Base-by-base conservation (phyloP, 2,888 invertebrate genomes). In the Platycnemis pennipes region DNA sequence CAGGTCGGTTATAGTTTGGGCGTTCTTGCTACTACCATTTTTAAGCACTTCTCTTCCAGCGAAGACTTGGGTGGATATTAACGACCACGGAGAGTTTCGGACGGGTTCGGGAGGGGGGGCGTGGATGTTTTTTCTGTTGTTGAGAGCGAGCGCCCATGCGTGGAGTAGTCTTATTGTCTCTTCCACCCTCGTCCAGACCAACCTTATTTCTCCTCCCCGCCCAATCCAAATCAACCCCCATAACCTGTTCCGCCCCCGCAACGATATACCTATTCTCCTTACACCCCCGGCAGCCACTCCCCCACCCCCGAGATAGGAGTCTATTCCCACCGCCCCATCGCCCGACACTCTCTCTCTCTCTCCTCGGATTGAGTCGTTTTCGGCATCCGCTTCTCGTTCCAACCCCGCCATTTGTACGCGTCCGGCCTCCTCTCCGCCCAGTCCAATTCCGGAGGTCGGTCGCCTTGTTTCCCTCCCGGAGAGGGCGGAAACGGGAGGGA, bases 381-480 rank as follows among this genome's bases (percentile, higher is more conserved):
- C 37, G 77, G 77, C 77, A 77, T 77, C 77, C 77, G 77, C 13
- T 77, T 77, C 77, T 77, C 77, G 37, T 77, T 77, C 31, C 37
- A 37, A 37, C 77, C 77, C 77, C 37, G 37, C 77, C 77, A 77
- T 77, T 37, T 77, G 37, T 13, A 4, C n/a, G 37, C 31, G 11
- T 37, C 37, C 77, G 11, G 13, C 3, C 31, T 1, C 37, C 37
- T 11, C 3, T 16, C 16, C 37, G 8, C 77, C 63, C 77, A 11
- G 37, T 37, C 77, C 77, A 77, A 77, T 77, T 77, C 77, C 77
- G 31, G 77, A 11, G 37, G 31, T 63, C 5, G 37, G 31, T 63
- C 26, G 63, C 63, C 63, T 63, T 63, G 63, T 63, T 63, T 63
- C 26, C 63, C 63, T 63, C 26, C n/a, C 63, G 63, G 5, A 11